Percentiles rank a stretch among this genome's conserved stretches.
These are phyloP conservation scores for Aphidius gifuensis DNA, from an alignment of 1,140 invertebrate genomes.

Conservation along the genomic window DNA sequence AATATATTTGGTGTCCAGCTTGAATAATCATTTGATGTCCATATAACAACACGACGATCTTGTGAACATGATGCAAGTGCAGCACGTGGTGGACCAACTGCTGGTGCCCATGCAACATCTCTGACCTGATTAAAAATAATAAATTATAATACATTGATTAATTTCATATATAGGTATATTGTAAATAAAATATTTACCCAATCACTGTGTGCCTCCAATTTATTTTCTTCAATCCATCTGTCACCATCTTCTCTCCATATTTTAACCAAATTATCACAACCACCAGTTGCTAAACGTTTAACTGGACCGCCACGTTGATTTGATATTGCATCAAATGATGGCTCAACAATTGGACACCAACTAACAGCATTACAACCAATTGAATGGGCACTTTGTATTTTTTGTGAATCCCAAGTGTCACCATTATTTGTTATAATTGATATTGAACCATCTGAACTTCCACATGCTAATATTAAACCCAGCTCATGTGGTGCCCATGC, in stretches of 20 bases:
- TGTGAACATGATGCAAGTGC: constrained; percentile 94
- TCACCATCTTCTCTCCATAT: constrained; percentile 91
- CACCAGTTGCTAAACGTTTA: constrained; percentile 91
- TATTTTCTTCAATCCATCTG: constrained; percentile 88
- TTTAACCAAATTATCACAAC: constrained; percentile 97
- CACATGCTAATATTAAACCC: constrained; percentile 91
- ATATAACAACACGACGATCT: constrained; percentile 91
- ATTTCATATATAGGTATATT: not conserved
- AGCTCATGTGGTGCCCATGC: constrained; percentile 94
- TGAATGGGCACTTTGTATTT: constrained; percentile 76
- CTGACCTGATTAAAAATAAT: constrained; percentile 57
- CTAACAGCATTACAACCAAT: constrained; percentile 97
- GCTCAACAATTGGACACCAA: constrained; percentile 83
- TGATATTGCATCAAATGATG: not conserved
- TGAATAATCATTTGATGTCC: constrained; percentile 81
- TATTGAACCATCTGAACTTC: constrained; percentile 94
- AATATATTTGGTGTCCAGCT: constrained; percentile 88
- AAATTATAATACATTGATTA: not conserved
- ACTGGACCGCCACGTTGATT: constrained; percentile 56
- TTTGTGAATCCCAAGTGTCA: constrained; percentile 88
- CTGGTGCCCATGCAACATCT: constrained; percentile 97
- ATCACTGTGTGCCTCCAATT: constrained; percentile 93
- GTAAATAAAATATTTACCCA: constrained; percentile 63
- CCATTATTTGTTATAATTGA: constrained; percentile 81
- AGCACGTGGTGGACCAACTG: constrained; percentile 77